Base-by-base conservation (phyloP, 2,797 vertebrate species). In the Gymnothorax javanicus region DNA sequence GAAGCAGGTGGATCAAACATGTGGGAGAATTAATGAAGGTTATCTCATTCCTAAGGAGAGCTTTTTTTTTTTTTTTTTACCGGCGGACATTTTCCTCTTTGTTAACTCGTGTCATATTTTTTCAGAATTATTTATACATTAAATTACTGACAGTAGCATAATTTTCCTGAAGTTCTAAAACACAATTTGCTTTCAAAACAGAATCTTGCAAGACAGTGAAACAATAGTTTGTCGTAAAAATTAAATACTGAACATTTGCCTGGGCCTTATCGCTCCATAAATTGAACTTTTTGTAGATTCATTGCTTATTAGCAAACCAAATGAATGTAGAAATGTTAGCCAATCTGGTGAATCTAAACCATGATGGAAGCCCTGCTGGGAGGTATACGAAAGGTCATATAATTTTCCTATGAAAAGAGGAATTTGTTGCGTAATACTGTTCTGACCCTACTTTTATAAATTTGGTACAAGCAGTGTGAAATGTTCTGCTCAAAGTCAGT, bases 1-100 rank as follows among this genome's bases (percentile, higher is more conserved):
- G 86, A 84, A 52, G 64, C 85, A 90, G 92, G 86, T 90, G 89
- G 90, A 91, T 89, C 83, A 77, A 85, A 81, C 67, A 82, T 64
- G 52, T 56, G 82, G 64, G 25, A 54, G 84, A 84, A 87, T 73
- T 90, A 87, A 86, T 94, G 90, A 94, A 94, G 92, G 92, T 94
- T 90, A 92, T 83, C 89, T 90, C 27, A 84, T 25, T 77, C 82
- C 67, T 11, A 57, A 25, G 54, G 33, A 84, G 82, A 43, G 62
- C 73, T 43, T 43, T 43, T 43, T 43, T 75, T 43, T 43, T 43
- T 43, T 75, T 17, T 7, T 33, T 67, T 87, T 43, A 25, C 8
- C 23, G 20, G 77, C 77, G 20, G 77, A 33, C 20, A 20, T 15
- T 81, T 56, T 23, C 3, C 77, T n/a, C 52, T 81, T 17, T 9